Conservation (phyloP, 2,888 invertebrate genomes). For the Anagyrus pseudococci region DNA sequence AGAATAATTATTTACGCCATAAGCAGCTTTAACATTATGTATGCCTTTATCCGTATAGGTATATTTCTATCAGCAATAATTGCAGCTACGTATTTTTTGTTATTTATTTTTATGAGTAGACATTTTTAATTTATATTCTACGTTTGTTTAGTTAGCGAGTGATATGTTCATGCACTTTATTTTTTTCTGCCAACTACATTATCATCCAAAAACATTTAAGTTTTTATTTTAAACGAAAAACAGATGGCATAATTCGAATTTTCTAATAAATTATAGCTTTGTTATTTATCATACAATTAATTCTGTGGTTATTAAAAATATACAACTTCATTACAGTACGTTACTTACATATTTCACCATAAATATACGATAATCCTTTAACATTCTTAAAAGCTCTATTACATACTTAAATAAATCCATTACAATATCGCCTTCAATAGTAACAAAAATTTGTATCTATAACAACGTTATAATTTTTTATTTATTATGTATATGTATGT, state of each 20-base stretch:
- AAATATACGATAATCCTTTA: too few species aligned
- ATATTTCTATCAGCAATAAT: constrained; percentile 22
- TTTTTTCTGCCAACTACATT: neutral
- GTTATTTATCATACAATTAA: neutral
- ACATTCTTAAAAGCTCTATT: too few species aligned
- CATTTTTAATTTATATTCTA: neutral
- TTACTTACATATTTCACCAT: too few species aligned
- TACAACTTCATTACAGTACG: neutral
- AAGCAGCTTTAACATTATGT: constrained; percentile 2
- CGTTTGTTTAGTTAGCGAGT: constrained; percentile 15
- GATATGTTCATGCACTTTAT: constrained; percentile 30
- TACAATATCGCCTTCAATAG: too few species aligned
- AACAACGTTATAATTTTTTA: too few species aligned
- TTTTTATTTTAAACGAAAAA: neutral
- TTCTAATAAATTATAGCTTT: neutral
- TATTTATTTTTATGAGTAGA: constrained; percentile 5
- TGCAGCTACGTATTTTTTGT: constrained; percentile 22
- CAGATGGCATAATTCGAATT: neutral
- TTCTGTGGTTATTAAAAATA: constrained; percentile 18
- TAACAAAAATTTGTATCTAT: too few species aligned
- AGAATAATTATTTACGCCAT: neutral
- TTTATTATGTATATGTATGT: too few species aligned
- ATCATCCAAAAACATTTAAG: neutral
- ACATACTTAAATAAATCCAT: too few species aligned
- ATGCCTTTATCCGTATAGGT: too few species aligned